A percentile compares a stretch with the other conserved stretches of the same genome.
Conservation (phyloP, 2,888 invertebrate species). For the Ligdia adustata region DNA sequence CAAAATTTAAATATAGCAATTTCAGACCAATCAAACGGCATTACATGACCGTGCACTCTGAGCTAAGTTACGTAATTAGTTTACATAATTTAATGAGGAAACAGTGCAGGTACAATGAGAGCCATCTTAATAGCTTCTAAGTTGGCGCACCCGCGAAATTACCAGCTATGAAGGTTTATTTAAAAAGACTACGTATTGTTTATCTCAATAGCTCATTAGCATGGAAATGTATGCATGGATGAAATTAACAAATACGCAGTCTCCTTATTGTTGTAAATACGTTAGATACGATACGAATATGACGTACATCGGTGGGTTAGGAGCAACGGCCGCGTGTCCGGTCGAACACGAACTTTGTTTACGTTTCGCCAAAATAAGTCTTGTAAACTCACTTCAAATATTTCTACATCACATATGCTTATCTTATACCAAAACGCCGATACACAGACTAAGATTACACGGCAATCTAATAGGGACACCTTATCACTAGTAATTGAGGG, state of each 20-base stretch:
- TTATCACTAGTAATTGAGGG: conserved; percentile 53
- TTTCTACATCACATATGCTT: conserved; percentile 28
- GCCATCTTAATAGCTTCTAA: conserved; percentile 63
- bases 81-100: conserved; percentile 74
- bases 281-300: conserved; percentile 29
- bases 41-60: conserved; percentile 56
- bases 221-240: conserved; percentile 21
- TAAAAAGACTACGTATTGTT: neutral
- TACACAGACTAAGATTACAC: conserved; percentile 23
- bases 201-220: conserved; percentile 13
- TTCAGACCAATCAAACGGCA: conserved; percentile 28
- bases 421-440: conserved; percentile 10
- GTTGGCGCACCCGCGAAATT: conserved; percentile 40
- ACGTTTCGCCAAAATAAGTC: conserved; percentile 62
- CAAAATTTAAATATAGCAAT: too few relatives aligned
- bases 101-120: conserved; percentile 62
- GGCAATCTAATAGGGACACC: conserved; percentile 46
- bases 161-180: neutral
- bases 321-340: conserved; percentile 74
- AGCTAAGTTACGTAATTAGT: conserved; percentile 67
- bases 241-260: conserved; percentile 19
- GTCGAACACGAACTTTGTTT: conserved; percentile 63
- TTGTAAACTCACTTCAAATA: conserved; percentile 42
- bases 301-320: conserved; percentile 50
- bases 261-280: conserved; percentile 29